Evolutionary conservation across 2,888 invertebrate genomes (phyloP).

Genomic region (Ariolimax columbianus): DNA sequence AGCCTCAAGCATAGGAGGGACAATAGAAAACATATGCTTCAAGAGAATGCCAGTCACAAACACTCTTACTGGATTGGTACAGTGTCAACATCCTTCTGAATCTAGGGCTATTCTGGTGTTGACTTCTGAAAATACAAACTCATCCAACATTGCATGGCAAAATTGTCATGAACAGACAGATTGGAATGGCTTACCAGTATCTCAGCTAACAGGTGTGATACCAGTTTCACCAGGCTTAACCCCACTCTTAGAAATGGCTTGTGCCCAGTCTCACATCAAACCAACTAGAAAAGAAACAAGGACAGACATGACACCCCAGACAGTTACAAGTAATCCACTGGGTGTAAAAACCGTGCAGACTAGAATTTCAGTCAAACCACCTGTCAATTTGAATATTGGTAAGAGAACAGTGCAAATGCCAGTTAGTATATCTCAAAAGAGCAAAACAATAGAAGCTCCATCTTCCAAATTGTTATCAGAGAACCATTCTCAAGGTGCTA

Average conservation of each 20-base stretch:
- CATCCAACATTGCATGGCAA: slow-evolving; percentile 26
- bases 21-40: slow-evolving; percentile 22
- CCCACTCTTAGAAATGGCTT: slow-evolving; percentile 30
- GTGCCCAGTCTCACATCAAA: not conserved
- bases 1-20: not conserved
- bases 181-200: not conserved
- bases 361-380: not conserved
- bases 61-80: slow-evolving; percentile 59
- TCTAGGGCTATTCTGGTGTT: not conserved
- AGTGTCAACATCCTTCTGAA: slow-evolving; percentile 58
- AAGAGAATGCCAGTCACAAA: slow-evolving; percentile 57
- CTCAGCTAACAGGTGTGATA: not conserved
- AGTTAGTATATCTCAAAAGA: not conserved
- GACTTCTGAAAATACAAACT: slow-evolving; percentile 32
- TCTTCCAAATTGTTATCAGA: not conserved
- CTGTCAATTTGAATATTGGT: not conserved
- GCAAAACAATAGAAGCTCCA: not conserved
- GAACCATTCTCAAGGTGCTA: not conserved
- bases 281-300: slow-evolving; percentile 5
- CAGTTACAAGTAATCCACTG: not conserved
- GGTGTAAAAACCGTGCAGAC: not conserved
- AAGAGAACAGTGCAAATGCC: not conserved
- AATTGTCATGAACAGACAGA: not conserved
- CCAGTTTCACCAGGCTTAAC: not conserved
- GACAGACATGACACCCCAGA: not conserved